Evolutionary conservation across 2,888 invertebrate species (phyloP).

Genomic region (Tipula helvola): DNA sequence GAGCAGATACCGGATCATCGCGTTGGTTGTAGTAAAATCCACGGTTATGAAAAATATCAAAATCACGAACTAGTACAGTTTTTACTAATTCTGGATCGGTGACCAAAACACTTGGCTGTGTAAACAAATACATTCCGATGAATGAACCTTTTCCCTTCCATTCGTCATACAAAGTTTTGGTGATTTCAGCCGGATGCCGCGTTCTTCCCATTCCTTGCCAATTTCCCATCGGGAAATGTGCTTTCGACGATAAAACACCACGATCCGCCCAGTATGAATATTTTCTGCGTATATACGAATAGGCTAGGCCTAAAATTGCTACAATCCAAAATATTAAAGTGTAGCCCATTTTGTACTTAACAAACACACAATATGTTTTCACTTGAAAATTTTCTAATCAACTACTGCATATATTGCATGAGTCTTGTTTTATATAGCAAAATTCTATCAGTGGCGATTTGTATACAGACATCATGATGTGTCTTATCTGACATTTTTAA

Average conservation of each 20-base stretch:
- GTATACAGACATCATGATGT: too few relatives aligned
- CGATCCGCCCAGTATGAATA: conserved; percentile 11
- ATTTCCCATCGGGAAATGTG: conserved; percentile 19
- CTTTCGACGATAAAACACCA: conserved; percentile 25
- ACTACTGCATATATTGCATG: too few relatives aligned
- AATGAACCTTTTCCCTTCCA: conserved; percentile 12
- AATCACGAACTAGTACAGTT: conserved; percentile 27
- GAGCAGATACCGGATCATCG: conserved; percentile 18
- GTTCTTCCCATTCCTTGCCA: conserved; percentile 18
- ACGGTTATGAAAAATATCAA: conserved; percentile 20
- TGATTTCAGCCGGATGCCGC: conserved; percentile 19
- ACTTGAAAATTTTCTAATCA: too few relatives aligned
- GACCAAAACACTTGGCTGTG: background rate
- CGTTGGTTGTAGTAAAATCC: conserved; percentile 25
- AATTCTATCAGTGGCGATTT: too few relatives aligned
- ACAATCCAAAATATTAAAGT: too few relatives aligned
- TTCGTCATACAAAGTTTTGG: conserved; percentile 20
- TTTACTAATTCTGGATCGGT: conserved; percentile 17
- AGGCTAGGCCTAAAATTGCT: background rate
- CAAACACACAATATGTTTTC: too few relatives aligned
- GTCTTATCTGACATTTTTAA: too few relatives aligned
- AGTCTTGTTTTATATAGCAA: too few relatives aligned
- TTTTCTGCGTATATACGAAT: conserved; percentile 20
- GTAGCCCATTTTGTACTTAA: too few relatives aligned
- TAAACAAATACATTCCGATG: conserved; percentile 13